phyloP scores from a whole-genome alignment of 1,140 invertebrate genomes.

The Acromyrmex heyeri region DNA sequence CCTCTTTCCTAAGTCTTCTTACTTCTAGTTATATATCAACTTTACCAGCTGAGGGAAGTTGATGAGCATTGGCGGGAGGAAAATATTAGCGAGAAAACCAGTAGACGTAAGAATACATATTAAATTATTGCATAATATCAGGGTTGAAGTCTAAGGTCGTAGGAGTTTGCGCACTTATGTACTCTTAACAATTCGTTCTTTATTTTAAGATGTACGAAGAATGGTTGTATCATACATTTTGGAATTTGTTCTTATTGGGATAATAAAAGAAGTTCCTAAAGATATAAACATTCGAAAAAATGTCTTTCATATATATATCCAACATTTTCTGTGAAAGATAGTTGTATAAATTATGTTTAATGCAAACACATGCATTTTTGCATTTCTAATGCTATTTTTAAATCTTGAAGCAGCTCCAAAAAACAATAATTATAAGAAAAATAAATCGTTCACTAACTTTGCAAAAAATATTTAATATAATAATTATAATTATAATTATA shows the following conservation, averaged over 20 bases:
- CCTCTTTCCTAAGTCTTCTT: conserved; percentile 10
- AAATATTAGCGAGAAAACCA: neutral
- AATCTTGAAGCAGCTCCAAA: too few species aligned
- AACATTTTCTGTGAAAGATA: neutral
- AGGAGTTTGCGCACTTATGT: neutral
- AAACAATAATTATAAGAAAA: too few species aligned
- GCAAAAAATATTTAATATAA: too few species aligned
- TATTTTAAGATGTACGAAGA: neutral
- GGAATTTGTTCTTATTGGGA: neutral
- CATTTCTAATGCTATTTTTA: neutral
- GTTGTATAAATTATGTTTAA: neutral
- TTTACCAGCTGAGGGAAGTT: neutral
- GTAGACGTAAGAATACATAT: neutral
- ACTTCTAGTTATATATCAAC: conserved; percentile 14
- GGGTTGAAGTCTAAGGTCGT: neutral
- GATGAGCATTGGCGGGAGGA: neutral
- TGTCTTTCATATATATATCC: neutral
- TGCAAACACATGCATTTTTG: neutral
- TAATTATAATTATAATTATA: too few species aligned
- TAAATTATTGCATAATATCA: neutral
- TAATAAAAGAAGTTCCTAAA: neutral
- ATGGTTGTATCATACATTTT: neutral
- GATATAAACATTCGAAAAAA: too few species aligned
- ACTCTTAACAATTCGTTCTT: neutral
- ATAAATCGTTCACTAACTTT: too few species aligned